These are phyloP conservation scores for Plestiodon gilberti DNA, from an alignment of 2,113 vertebrate species.

Conservation along the genomic window DNA sequence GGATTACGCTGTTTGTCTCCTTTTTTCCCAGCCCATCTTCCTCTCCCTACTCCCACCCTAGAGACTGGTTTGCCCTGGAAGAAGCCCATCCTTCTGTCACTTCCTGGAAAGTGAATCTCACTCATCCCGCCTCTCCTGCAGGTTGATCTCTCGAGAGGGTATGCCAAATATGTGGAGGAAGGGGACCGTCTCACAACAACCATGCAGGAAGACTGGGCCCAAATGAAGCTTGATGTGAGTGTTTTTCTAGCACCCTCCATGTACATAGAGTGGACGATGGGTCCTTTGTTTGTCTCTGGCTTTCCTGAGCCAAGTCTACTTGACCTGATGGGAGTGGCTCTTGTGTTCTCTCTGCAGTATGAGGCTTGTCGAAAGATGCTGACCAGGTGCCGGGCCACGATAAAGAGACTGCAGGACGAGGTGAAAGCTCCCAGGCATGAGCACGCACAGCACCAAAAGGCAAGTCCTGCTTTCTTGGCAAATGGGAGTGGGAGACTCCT, in stretches of 20 bases:
- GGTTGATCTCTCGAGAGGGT: slow-evolving; percentile 56
- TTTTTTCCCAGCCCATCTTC: too few species aligned
- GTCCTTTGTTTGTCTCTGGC: neutral
- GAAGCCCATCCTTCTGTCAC: neutral
- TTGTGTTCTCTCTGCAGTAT: slow-evolving; percentile 69
- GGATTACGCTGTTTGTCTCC: too few species aligned
- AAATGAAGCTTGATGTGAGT: slow-evolving; percentile 76
- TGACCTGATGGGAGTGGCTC: neutral
- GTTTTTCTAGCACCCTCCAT: neutral
- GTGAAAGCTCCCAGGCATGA: slow-evolving; percentile 70
- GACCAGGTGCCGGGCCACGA: slow-evolving; percentile 67
- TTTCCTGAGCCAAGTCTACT: neutral
- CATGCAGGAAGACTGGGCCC: slow-evolving; percentile 75
- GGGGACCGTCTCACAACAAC: slow-evolving; percentile 60
- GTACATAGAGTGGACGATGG: too few species aligned
- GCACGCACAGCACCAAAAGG: slow-evolving; percentile 34
- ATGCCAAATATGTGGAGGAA: slow-evolving; percentile 48
- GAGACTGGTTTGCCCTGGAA: too few species aligned
- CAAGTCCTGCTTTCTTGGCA: neutral
- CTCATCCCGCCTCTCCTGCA: neutral
- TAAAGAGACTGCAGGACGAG: slow-evolving; percentile 75
- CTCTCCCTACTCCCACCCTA: too few species aligned
- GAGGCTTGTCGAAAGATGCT: slow-evolving; percentile 68
- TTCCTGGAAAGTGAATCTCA: neutral
- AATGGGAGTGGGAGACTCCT: neutral